Conservation (phyloP, 2,113 vertebrate genomes). For the Oncorhynchus nerka region DNA sequence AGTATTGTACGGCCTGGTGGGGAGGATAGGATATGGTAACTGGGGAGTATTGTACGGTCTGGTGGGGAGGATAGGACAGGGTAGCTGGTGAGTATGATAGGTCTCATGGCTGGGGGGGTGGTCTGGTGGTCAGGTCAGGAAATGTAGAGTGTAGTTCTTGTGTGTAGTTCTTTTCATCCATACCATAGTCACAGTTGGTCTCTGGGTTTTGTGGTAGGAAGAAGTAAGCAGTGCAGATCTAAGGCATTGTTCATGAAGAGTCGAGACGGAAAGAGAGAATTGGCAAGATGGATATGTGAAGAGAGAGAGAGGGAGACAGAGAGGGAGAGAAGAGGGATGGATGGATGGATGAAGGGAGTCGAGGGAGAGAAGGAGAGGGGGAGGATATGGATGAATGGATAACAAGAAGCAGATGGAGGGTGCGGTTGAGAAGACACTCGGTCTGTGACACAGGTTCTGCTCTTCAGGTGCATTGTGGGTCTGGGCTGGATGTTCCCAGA, state of each 20-base stretch:
- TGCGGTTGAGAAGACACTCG: constrained; percentile 34
- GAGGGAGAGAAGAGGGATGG: background rate
- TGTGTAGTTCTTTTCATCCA: constrained; percentile 57
- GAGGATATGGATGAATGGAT: background rate
- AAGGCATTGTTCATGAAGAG: background rate
- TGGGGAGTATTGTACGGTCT: background rate
- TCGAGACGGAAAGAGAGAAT: background rate
- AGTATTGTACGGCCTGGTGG: too few species aligned
- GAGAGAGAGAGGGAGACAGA: constrained; percentile 12
- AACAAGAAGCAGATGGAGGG: constrained; percentile 64
- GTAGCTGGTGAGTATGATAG: constrained; percentile 31
- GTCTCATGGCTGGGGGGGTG: constrained; percentile 44
- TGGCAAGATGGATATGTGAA: background rate
- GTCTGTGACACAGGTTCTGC: constrained; percentile 62
- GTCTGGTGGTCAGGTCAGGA: constrained; percentile 51
- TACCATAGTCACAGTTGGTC: constrained; percentile 30
- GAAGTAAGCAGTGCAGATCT: background rate
- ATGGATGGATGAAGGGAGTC: background rate
- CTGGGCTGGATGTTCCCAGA: constrained; percentile 19
- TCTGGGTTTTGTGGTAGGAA: constrained; percentile 43
- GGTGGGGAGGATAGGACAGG: too few species aligned
- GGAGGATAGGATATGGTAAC: background rate
- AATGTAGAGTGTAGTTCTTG: constrained; percentile 42
- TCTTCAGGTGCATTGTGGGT: constrained; percentile 70
- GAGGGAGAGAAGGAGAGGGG: constrained; percentile 32